Conservation (phyloP, 2,888 invertebrate genomes). For the Lasiommata megera region DNA sequence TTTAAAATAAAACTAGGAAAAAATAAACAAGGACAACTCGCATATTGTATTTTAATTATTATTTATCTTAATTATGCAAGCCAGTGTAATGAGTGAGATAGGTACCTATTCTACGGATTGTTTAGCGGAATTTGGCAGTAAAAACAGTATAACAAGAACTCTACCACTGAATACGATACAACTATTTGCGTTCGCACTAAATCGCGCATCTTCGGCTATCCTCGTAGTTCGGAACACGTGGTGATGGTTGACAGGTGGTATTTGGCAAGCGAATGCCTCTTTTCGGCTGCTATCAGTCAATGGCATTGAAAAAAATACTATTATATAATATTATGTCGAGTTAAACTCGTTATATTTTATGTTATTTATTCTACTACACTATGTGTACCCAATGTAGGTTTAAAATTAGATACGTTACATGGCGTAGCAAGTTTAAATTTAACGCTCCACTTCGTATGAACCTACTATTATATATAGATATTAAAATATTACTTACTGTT, state of each 20-base stretch:
- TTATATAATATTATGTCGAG: neutral
- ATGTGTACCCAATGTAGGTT: neutral
- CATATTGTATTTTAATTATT: slow-evolving; percentile 41
- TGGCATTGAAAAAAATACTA: neutral
- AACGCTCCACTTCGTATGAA: neutral
- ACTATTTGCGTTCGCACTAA: slow-evolving; percentile 66
- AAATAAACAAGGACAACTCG: too few relatives aligned
- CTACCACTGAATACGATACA: slow-evolving; percentile 51
- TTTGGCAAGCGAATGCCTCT: slow-evolving; percentile 26
- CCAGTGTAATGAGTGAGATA: neutral
- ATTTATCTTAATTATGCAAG: neutral
- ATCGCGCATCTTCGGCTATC: slow-evolving; percentile 53
- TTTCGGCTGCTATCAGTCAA: neutral
- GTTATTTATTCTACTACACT: neutral
- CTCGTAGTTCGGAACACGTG: slow-evolving; percentile 61
- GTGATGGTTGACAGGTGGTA: slow-evolving; percentile 55
- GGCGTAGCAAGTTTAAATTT: neutral
- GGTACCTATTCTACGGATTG: neutral
- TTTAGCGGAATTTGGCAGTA: slow-evolving; percentile 31
- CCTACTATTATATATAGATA: neutral
- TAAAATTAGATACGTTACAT: neutral
- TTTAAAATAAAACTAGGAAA: too few relatives aligned
- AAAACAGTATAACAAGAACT: slow-evolving; percentile 34
- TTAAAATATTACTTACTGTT: too few relatives aligned
- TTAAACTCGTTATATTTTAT: too few relatives aligned